A percentile compares a stretch with the other conserved stretches of the same genome.
These are phyloP conservation scores for Willisornis vidua DNA, from an alignment of 2,113 vertebrate species.

Conservation along the genomic window DNA sequence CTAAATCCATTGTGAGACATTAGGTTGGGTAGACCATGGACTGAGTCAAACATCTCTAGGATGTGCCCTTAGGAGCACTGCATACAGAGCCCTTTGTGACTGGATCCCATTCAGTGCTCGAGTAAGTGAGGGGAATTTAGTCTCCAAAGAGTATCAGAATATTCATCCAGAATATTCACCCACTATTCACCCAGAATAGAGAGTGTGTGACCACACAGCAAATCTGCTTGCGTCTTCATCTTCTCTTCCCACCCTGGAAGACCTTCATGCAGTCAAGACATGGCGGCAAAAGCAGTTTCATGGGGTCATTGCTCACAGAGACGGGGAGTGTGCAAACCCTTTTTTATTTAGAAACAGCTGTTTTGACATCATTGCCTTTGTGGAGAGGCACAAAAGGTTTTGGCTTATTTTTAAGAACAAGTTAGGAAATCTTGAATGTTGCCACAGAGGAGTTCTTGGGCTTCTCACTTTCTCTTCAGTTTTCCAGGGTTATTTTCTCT, in stretches of 20 bases:
- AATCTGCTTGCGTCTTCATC: neutral
- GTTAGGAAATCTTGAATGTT: neutral
- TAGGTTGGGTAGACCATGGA: neutral
- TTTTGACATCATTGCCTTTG: neutral
- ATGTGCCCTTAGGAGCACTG: neutral
- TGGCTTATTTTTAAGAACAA: neutral
- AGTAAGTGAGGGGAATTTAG: neutral
- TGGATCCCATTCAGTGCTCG: neutral
- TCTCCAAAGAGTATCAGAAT: neutral
- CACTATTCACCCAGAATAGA: neutral
- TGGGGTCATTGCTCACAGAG: neutral
- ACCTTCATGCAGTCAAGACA: neutral
- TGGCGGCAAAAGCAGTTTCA: neutral
- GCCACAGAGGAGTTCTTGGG: neutral
- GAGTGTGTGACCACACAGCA: neutral
- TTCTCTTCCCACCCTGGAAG: neutral
- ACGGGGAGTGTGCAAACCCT: neutral
- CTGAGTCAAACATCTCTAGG: neutral
- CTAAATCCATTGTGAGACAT: neutral
- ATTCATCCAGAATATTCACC: neutral
- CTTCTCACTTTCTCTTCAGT: slow-evolving; percentile 10
- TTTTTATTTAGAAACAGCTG: neutral
- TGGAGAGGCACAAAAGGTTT: neutral
- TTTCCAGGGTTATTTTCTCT: neutral
- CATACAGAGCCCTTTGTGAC: neutral